A percentile compares a stretch with the other conserved stretches of the same genome.
These are phyloP conservation scores for Drosophila eohydei DNA, from an alignment of 2,888 invertebrate genomes.

Conservation along the genomic window DNA sequence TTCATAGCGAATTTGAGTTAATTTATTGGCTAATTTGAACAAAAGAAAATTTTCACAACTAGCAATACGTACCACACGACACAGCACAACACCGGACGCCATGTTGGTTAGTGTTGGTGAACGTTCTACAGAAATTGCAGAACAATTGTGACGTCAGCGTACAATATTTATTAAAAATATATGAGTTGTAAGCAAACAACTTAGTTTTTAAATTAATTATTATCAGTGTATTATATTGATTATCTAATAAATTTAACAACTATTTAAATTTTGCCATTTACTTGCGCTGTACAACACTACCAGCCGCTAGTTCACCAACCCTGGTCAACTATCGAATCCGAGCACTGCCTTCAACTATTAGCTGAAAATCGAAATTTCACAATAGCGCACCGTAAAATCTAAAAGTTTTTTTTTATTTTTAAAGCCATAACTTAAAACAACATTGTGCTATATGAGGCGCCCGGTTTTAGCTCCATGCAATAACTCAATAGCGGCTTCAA, in stretches of 20 bases:
- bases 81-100: conserved; percentile 98
- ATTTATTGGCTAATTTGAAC: conserved; percentile 54
- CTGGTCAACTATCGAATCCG: conserved; percentile 34
- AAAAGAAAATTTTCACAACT: conserved; percentile 73
- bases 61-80: conserved; percentile 91
- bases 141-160: conserved; percentile 43
- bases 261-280: neutral
- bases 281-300: conserved; percentile 28
- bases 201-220: neutral
- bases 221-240: neutral
- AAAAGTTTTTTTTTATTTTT: conserved; percentile 46
- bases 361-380: conserved; percentile 71
- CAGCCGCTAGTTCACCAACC: conserved; percentile 25
- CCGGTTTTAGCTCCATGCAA: conserved; percentile 16
- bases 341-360: conserved; percentile 25
- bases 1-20: conserved; percentile 61
- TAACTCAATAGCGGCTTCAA: conserved; percentile 33
- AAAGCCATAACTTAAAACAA: conserved; percentile 44
- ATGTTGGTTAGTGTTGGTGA: conserved; percentile 87
- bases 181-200: neutral
- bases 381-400: conserved; percentile 63
- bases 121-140: conserved; percentile 14
- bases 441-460: conserved; percentile 53
- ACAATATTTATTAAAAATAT: neutral
- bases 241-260: neutral